Evolutionary conservation across 2,797 vertebrate species (phyloP).

Genomic region (Smutsia gigantea): DNA sequence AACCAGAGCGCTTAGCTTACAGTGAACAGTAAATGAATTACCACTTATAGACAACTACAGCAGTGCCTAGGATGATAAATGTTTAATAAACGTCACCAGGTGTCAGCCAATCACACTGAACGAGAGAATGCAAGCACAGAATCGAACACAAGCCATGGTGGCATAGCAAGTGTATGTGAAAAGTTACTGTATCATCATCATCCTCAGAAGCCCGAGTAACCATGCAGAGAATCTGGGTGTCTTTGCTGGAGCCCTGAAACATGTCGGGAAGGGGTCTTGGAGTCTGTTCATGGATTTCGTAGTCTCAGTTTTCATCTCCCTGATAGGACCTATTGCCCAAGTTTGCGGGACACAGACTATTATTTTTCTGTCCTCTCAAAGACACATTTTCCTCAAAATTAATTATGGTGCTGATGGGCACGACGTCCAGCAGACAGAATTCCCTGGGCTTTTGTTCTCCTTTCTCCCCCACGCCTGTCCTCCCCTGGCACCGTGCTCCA

Average conservation of each 20-base stretch:
- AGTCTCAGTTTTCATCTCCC: neutral
- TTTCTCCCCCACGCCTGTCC: accelerated
- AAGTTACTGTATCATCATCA: accelerated
- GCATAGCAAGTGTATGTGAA: accelerated
- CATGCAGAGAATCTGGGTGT: neutral
- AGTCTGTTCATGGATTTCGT: neutral
- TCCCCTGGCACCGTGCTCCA: neutral
- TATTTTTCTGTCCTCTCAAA: neutral
- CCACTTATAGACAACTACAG: neutral
- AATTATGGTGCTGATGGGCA: neutral
- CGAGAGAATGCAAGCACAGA: too few relatives aligned
- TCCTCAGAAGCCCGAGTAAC: neutral
- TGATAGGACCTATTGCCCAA: neutral
- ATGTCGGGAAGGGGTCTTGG: neutral
- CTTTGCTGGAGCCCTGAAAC: neutral
- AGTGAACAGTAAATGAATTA: accelerated
- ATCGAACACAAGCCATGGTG: too few relatives aligned
- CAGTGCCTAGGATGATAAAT: too few relatives aligned
- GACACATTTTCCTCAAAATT: neutral
- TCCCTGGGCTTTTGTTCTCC: neutral
- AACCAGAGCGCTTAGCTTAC: neutral
- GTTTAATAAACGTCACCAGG: neutral
- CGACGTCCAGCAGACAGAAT: neutral
- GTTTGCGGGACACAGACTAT: neutral
- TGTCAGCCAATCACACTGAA: neutral